Base-by-base conservation (phyloP, 2,888 invertebrate species). In the Epirrhoe tristata region DNA sequence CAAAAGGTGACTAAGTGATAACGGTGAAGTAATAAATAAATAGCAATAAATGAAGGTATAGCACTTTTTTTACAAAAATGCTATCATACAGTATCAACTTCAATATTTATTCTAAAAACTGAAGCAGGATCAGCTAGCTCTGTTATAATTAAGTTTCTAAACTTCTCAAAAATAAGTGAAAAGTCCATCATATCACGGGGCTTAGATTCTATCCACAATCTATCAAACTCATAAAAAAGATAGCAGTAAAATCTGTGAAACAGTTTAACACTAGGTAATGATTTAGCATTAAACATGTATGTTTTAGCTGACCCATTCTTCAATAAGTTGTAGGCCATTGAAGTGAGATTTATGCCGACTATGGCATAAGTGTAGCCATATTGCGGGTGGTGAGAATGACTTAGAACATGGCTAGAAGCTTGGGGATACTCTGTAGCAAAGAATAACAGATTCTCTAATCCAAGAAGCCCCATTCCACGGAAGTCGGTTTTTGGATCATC, bases 401-500 rank as follows among this genome's bases (percentile, higher is more conserved):
- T 95, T 12, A 98, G 90, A 5, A 98, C 97, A 84, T 98, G 97
- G 59, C 95, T 95, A 1, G 98, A 97, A 14, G 96, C 95, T 77
- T 95, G 95, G 17, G 95, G 95, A 86, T 98, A 98, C 81, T 97
- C 96, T 43, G 94, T 94, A 32, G 97, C 96, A 90, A 99, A 98
- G 82, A 95, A 98, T 78, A 98, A 83, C 0, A 99, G 94, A 90
- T 99, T 99, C 78, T 99, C 97, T 55, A 99, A 91, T 7, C 99
- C 99, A 50, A 99, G 94, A 67, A 99, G 88, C 31, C 99, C 99
- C 99, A 99, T 99, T 69, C 99, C 99, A 59, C 99, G 96, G 83
- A 99, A 99, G 91, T 99, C 99, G 0, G 99, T 99, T 88, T 98
- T 97, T 0, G 99, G 99, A 93, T 99, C 99, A 81, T 98, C 98